Evolutionary conservation across 2,797 vertebrate genomes (phyloP).

Genomic region (Poliocrania exsul): DNA sequence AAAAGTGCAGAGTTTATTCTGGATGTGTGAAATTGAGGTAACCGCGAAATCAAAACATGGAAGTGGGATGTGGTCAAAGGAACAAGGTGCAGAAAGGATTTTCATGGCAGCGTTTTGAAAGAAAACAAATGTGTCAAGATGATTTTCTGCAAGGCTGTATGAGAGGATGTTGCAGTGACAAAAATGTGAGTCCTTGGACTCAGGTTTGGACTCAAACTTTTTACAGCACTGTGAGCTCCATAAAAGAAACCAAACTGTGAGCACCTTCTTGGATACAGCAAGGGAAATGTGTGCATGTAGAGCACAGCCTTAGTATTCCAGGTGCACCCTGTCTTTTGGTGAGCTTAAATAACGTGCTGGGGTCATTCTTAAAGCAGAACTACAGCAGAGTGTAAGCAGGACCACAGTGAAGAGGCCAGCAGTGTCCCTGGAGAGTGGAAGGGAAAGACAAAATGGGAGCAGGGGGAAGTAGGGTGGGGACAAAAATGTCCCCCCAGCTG

Average conservation of each 20-base stretch:
- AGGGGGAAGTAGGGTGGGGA: not conserved
- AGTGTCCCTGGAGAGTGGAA: too few species aligned
- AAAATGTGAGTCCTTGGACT: not conserved
- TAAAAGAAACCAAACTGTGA: not conserved
- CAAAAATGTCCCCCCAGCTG: not conserved
- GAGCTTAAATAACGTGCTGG: not conserved
- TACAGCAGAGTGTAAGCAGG: not conserved
- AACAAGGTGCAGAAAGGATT: not conserved
- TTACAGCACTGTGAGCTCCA: not conserved
- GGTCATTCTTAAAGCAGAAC: fast-evolving
- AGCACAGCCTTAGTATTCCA: not conserved
- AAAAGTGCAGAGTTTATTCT: not conserved
- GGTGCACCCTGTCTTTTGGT: not conserved
- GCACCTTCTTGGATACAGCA: not conserved
- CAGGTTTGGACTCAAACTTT: not conserved
- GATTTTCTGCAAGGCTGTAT: not conserved
- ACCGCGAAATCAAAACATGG: not conserved
- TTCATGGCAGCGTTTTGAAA: not conserved
- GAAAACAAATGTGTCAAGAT: not conserved
- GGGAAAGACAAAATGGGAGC: not conserved
- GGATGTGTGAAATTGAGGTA: not conserved
- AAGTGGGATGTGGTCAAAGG: conserved; percentile 1
- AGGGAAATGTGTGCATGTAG: not conserved
- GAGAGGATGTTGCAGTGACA: not conserved
- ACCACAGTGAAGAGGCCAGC: not conserved